Base-by-base conservation (phyloP, 2,797 vertebrate genomes). In the Diplodus puntazzo region DNA sequence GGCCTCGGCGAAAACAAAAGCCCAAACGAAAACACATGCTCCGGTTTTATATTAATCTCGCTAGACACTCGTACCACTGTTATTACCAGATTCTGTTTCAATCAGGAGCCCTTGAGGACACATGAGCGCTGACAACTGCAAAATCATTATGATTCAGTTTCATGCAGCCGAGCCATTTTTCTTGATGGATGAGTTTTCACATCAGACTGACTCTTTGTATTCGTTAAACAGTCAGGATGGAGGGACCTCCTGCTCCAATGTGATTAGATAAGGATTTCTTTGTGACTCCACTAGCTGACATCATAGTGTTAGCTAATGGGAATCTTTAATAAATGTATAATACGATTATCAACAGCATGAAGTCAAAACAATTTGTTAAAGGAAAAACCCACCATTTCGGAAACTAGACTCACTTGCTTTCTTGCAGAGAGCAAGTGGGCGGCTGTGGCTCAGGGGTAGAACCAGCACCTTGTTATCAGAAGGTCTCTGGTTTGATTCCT, bases 1-100 rank as follows among this genome's bases (percentile, higher is more conserved):
- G 78, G 79, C 74, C 79, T 85, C 74, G 82, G 74, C 6, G 77
- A 80, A 79, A 86, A 90, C 87, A 88, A 84, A 84, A 77, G 74
- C 78, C 80, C 85, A 66, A 93, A 89, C 79, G 85, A 88, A 94
- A 92, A 87, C 93, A 94, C 82, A 86, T 77, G 81, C 80, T 23
- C 53, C 16, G 75, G 39, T 83, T 83, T 88, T 50, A 79, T 75
- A 62, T 74, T 71, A 81, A 85, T 80, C 81, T 64, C 27, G 0
- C 25, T 12, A 78, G 75, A 89, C 87, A 69, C 46, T 85, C 14
- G 59, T 67, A 68, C 43, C 70, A 53, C 18, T 86, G 69, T 81
- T 79, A 65, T 69, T 82, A 59, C 53, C 70, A 53, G 72, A 77
- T 77, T 84, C 71, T 11, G 52, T 77, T 79, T 79, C 71, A 79